Percentiles rank a stretch among this genome's conserved stretches.
Conservation (phyloP, 2,888 invertebrate genomes). For the Palloptera scutellata region DNA sequence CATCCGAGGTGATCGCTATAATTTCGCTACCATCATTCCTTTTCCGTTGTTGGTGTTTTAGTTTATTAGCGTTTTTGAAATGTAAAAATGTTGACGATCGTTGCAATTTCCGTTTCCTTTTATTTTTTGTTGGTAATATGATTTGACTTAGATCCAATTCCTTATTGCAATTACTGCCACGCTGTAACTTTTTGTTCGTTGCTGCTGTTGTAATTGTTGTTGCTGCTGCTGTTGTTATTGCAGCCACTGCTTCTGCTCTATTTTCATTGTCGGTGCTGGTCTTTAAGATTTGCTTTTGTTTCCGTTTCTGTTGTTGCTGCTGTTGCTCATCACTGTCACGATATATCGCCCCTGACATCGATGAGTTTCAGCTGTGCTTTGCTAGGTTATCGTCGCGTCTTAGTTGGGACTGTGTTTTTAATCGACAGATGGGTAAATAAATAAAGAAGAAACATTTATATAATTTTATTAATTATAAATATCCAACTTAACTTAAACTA, state of each 20-base stretch:
- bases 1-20: constrained; percentile 35
- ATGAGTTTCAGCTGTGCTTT: constrained; percentile 63
- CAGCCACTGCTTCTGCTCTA: neutral
- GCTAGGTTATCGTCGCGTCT: constrained; percentile 64
- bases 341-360: constrained; percentile 21
- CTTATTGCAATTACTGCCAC: neutral
- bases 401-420: constrained; percentile 59
- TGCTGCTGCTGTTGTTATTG: constrained; percentile 2
- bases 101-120: neutral
- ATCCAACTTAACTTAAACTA: too few relatives aligned
- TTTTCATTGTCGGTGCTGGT: constrained; percentile 9
- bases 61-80: neutral
- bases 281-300: constrained; percentile 1
- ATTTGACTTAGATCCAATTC: too few relatives aligned
- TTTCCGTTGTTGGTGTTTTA: neutral
- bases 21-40: constrained; percentile 22
- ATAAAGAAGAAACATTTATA: too few relatives aligned
- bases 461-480: too few relatives aligned
- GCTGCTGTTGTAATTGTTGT: neutral
- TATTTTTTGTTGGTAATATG: constrained; percentile 7
- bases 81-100: neutral
- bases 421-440: too few relatives aligned
- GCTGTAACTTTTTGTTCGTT: neutral
- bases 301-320: constrained; percentile 1
- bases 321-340: constrained; percentile 23